Percentiles rank a stretch among this genome's conserved stretches.
These are phyloP conservation scores for Erinaceus europaeus DNA, from an alignment of 2,113 vertebrate species.

Conservation along the genomic window DNA sequence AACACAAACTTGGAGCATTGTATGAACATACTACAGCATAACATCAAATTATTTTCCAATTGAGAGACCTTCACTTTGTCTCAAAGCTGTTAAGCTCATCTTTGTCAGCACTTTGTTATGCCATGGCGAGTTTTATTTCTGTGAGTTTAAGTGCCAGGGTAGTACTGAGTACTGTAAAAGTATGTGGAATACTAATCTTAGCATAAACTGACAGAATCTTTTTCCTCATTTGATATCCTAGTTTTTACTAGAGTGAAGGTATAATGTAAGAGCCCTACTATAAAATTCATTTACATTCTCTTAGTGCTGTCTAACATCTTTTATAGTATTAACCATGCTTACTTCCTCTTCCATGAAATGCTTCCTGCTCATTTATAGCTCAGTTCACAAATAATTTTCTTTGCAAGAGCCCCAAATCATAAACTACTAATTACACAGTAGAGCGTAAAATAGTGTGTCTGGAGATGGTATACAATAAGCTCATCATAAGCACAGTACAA, in stretches of 20 bases:
- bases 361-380: neutral
- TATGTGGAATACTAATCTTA: neutral
- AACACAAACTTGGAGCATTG: neutral
- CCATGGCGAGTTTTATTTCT: neutral
- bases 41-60: neutral
- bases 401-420: slow-evolving; percentile 67
- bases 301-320: neutral
- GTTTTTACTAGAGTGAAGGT: neutral
- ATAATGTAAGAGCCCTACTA: neutral
- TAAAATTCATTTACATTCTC: neutral
- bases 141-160: neutral
- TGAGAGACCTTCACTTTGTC: neutral
- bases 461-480: too few relatives aligned
- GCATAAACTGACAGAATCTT: neutral
- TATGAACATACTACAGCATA: neutral
- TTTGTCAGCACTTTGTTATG: neutral
- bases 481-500: too few relatives aligned
- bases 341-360: neutral
- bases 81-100: neutral
- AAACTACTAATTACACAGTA: too few relatives aligned
- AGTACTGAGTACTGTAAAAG: neutral
- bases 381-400: slow-evolving; percentile 79
- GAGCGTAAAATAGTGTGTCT: neutral
- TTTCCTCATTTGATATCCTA: neutral
- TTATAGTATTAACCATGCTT: neutral